Evolutionary conservation across 2,888 invertebrate species (phyloP).

Genomic region (Therioaphis trifolii): DNA sequence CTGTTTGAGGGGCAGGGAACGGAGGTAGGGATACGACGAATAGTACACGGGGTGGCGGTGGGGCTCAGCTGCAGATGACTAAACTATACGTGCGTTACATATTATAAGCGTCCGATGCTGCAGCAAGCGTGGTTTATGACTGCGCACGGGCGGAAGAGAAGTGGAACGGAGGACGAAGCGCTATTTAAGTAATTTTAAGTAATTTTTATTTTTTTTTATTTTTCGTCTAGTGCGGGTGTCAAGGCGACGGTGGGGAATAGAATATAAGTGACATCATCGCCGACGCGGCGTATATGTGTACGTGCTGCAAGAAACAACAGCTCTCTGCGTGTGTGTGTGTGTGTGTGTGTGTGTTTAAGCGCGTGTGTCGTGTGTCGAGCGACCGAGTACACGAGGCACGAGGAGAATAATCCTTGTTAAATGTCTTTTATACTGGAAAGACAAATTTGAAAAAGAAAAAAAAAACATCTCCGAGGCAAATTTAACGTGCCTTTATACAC

Average conservation of each 20-base stretch:
- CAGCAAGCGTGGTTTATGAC: neutral
- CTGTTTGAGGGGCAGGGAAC: neutral
- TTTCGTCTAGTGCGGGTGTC: slow-evolving; percentile 31
- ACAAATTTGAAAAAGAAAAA: no score
- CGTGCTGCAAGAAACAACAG: slow-evolving; percentile 8
- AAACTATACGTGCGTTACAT: neutral
- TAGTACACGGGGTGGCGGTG: neutral
- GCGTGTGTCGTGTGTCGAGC: slow-evolving; percentile 1
- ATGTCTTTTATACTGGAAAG: no score
- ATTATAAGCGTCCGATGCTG: neutral
- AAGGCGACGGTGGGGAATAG: neutral
- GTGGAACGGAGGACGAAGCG: neutral
- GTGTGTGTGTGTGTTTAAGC: no score
- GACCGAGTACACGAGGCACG: neutral
- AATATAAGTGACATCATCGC: slow-evolving; percentile 48
- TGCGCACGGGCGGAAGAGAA: neutral
- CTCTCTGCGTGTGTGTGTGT: slow-evolving; percentile 8
- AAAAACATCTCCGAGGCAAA: no score
- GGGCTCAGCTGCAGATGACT: slow-evolving; percentile 17
- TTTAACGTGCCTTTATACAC: no score
- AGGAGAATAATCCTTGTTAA: neutral
- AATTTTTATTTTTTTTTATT: neutral
- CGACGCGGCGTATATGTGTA: no score
- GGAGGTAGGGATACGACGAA: neutral
- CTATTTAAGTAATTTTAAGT: slow-evolving; percentile 29